Base-by-base conservation (phyloP, 1,140 invertebrate species). In the Formica exsecta region DNA sequence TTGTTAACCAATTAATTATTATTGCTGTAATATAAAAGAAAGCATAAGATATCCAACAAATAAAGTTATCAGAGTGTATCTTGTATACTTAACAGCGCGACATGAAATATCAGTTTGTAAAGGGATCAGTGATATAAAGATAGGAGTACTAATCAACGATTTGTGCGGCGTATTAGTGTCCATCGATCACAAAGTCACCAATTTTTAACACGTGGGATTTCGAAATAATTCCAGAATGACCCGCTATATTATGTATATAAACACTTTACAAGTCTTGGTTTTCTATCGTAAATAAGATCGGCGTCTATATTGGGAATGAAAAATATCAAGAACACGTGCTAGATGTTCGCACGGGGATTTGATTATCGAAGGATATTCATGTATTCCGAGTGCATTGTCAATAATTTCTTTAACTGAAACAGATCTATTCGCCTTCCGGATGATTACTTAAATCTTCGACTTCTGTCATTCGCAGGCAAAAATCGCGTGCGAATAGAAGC, bases 291-390 rank as follows among this genome's bases (percentile, higher is more conserved):
- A 36, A 75, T 54, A 75, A 89, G 29, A 88, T 74, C 19, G 38
- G 8, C 29, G 38, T 4, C 73, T 48, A 16, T 29, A n/a, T 74
- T 51, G 86, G 86, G 87, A 89, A 87, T 76, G 75, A 89, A 89
- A 84, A 92, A 88, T 90, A 80, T 87, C 83, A 74, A 29, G 48
- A 70, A 64, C 91, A 80, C 90, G 89, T 86, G 85, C 85, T 29
- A 61, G 38, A 57, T 91, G 86, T 92, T 92, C 91, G 86, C 88
- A 86, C 71, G 88, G 87, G 74, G 92, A 92, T 92, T 92, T 22
- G 54, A 79, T 91, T 93, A 93, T 92, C 92, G 70, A 85, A 41
- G 19, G 59, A 85, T 86, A 86, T 85, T 86, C 76, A 75, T 36
- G 68, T 83, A 88, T 88, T 85, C 70, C 70, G 75, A 91, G 87